These are phyloP conservation scores for Otis tarda DNA, from an alignment of 2,113 vertebrate genomes.

Conservation along the genomic window DNA sequence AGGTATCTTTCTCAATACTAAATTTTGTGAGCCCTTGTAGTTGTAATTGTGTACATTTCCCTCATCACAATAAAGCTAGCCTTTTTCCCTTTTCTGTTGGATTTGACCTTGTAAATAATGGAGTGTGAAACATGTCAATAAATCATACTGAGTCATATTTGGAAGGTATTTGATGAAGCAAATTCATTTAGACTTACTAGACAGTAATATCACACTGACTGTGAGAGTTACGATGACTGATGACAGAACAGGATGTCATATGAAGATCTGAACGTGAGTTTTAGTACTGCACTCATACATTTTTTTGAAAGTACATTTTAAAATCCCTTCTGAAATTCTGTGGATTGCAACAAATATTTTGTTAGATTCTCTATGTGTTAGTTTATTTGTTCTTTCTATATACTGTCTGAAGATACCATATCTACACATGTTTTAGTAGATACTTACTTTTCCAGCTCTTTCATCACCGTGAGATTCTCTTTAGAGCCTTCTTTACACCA, in stretches of 20 bases:
- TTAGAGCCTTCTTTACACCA: neutral
- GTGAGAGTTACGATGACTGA: constrained; percentile 5
- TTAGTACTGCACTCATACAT: constrained; percentile 2
- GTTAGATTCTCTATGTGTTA: neutral
- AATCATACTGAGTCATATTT: constrained; percentile 23
- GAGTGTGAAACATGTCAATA: neutral
- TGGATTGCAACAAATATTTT: neutral
- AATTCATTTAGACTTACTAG: constrained; percentile 25
- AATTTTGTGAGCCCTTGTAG: neutral
- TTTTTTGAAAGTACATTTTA: constrained; percentile 6
- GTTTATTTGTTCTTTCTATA: neutral
- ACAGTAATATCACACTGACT: neutral
- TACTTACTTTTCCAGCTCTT: neutral
- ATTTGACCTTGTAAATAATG: neutral
- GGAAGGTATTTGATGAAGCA: constrained; percentile 20
- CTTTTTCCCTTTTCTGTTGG: neutral
- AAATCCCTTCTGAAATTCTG: neutral
- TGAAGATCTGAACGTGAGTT: neutral
- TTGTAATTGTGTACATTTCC: neutral
- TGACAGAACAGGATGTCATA: constrained; percentile 18
- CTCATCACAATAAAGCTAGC: neutral
- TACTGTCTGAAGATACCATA: neutral
- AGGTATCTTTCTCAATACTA: neutral
- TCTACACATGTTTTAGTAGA: neutral
- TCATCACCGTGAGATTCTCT: neutral